Conservation (phyloP, 2,888 invertebrate species). For the Unio pictorum region DNA sequence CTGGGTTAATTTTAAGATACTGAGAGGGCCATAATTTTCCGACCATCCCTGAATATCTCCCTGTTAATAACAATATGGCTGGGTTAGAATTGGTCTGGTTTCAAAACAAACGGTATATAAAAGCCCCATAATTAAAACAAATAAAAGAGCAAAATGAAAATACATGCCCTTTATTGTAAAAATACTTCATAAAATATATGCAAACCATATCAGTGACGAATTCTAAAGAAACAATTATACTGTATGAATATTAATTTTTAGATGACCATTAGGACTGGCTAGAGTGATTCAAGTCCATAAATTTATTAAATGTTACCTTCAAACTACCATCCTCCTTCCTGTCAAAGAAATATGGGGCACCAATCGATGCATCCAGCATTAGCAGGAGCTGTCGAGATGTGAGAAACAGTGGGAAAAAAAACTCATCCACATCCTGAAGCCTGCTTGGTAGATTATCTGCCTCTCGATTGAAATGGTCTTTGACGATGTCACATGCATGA, state of each 20-base stretch:
- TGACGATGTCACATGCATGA: constrained; percentile 43
- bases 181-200: no score
- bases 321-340: constrained; percentile 55
- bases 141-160: no score
- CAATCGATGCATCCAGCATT: constrained; percentile 60
- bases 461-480: constrained; percentile 32
- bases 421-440: constrained; percentile 42
- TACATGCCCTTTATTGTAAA: no score
- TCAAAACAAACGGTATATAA: no score
- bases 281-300: not conserved
- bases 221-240: no score
- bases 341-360: constrained; percentile 52
- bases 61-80: constrained; percentile 3
- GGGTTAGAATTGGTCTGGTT: no score
- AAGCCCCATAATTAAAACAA: no score
- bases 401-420: constrained; percentile 55
- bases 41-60: constrained; percentile 41
- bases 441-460: constrained; percentile 33
- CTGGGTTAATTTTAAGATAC: constrained; percentile 11
- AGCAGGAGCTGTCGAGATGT: constrained; percentile 59
- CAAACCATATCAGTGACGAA: no score
- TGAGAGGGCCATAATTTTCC: constrained; percentile 32
- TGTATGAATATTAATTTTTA: no score
- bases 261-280: no score
- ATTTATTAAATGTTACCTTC: constrained; percentile 17